Base-by-base conservation (phyloP, 2,888 invertebrate genomes). In the Lasioglossum pauxillum region DNA sequence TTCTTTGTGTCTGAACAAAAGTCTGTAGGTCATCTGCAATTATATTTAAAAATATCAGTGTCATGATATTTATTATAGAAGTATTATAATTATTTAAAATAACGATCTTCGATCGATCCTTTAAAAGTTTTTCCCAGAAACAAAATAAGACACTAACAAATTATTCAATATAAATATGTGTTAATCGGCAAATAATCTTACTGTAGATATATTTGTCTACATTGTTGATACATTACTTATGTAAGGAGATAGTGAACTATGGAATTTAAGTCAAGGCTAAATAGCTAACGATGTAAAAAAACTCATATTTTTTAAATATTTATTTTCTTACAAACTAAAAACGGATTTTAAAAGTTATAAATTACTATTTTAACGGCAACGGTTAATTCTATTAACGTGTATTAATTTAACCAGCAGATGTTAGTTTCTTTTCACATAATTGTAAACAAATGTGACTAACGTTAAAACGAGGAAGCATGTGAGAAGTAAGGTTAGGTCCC, bases 1-100 rank as follows among this genome's bases (percentile, higher is more conserved):
- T 95, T 91, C 96, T 92, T 71, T 89, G 85, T 23, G 80, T 44
- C 77, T 92, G 91, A 27, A 84, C 27, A 44, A 90, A 85, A 82
- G 73, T 89, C 27, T 83, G 75, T 74, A 85, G 46, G 4, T 72
- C 72, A 87, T 78, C 94, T 94, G 82, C n/a, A 92, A 90, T 76
- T 31, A 46, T 35, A 80, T 77, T 49, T 8, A 44, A 75, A 71
- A 60, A 27, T 72, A 16, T 44, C 23, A 77, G 5, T 60, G 16
- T 12, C 8, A 0, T 23, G 10, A 69, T 38, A 69, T 10, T 69
- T 69, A 69, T 23, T 69, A 64, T 31, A 27, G 31, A 64, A 64
- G 2, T 64, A 16, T 31, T 7, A 0, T 27, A 27, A 60, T 60
- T 12, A 31, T 27, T 14, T 27, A 5, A 60, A 60, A 60, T 60